Conservation (phyloP, 2,113 vertebrate species). For the Menidia beryllina region DNA sequence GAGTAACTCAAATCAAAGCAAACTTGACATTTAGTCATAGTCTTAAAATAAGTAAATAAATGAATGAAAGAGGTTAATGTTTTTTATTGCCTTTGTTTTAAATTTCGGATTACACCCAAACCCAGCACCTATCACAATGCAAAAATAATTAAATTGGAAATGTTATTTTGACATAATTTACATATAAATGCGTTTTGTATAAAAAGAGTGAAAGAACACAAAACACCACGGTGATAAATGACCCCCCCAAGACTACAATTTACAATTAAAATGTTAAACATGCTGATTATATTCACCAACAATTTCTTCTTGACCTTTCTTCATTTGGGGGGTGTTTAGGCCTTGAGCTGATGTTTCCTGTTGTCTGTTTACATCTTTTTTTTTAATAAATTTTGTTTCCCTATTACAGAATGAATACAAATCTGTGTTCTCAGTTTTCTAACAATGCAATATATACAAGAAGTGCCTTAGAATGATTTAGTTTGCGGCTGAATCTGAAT, state of each 20-base stretch:
- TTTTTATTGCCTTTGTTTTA: constrained; percentile 63
- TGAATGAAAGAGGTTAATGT: constrained; percentile 44
- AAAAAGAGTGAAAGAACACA: constrained; percentile 77
- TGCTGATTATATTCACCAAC: constrained; percentile 85
- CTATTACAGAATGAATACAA: not conserved
- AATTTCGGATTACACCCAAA: constrained; percentile 69
- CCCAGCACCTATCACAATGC: constrained; percentile 59
- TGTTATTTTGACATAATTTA: constrained; percentile 91
- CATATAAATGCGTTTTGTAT: constrained; percentile 89
- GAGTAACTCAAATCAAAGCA: constrained; percentile 68
- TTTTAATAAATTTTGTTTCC: not conserved
- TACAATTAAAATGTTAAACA: constrained; percentile 91
- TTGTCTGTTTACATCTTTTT: constrained; percentile 3
- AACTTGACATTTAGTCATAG: constrained; percentile 79
- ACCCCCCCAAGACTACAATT: constrained; percentile 88
- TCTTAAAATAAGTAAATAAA: constrained; percentile 60
- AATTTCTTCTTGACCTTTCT: constrained; percentile 85
- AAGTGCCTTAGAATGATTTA: too few species aligned
- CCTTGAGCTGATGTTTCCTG: not conserved
- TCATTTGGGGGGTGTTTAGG: not conserved
- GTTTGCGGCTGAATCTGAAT: too few species aligned
- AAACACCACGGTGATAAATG: constrained; percentile 80
- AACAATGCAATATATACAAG: too few species aligned
- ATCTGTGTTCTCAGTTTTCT: too few species aligned
- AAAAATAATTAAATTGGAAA: constrained; percentile 84